A percentile compares a stretch with the other conserved stretches of the same genome.
Conservation (phyloP, 1,140 invertebrate species). For the Prorops nasuta region DNA sequence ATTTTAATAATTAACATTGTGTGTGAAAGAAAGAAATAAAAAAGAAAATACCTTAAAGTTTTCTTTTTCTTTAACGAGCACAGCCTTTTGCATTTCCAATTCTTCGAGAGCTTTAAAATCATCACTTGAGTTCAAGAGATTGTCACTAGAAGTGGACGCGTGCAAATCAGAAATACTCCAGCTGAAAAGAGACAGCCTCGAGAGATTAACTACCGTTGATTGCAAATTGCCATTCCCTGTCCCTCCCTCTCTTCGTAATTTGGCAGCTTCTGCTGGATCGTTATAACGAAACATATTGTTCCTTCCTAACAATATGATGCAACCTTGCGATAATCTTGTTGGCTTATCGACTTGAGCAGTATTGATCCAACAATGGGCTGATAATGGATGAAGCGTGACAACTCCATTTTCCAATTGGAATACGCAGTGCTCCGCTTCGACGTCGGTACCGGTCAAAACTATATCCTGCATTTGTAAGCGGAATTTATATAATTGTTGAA, state of each 20-base stretch:
- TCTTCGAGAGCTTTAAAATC: conserved; percentile 52
- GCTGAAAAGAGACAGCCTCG: conserved; percentile 79
- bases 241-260: conserved; percentile 71
- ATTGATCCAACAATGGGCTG: conserved; percentile 82
- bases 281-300: conserved; percentile 93
- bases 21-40: conserved; percentile 1
- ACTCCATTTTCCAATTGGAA: conserved; percentile 72
- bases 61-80: conserved; percentile 52
- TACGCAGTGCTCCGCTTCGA: conserved; percentile 79
- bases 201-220: conserved; percentile 71
- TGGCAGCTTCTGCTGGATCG: conserved; percentile 86
- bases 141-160: conserved; percentile 68
- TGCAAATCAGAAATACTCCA: conserved; percentile 81
- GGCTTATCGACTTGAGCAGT: conserved; percentile 73
- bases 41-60: conserved; percentile 45
- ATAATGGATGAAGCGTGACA: conserved; percentile 74
- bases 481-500: neutral
- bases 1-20: conserved; percentile 5
- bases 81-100: conserved; percentile 54
- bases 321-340: conserved; percentile 75
- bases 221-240: conserved; percentile 55
- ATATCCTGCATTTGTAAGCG: conserved; percentile 67
- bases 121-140: conserved; percentile 58
- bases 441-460: conserved; percentile 73
- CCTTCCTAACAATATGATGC: conserved; percentile 80